These are phyloP conservation scores for Acridotheres tristis DNA, from an alignment of 2,797 vertebrate genomes.

Conservation along the genomic window DNA sequence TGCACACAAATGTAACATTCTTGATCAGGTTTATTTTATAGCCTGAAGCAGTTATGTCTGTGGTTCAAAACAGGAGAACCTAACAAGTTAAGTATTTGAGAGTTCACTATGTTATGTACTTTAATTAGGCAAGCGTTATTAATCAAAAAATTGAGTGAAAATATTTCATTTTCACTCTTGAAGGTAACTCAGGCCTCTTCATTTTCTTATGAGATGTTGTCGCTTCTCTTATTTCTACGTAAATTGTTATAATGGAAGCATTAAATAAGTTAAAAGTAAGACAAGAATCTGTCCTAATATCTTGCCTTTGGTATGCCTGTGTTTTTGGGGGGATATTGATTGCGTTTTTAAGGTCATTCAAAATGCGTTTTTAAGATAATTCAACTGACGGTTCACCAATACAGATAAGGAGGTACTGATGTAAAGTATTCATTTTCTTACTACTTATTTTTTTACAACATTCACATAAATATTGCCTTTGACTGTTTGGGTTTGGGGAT, in stretches of 20 bases:
- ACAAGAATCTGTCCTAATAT: neutral
- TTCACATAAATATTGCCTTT: neutral
- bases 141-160: neutral
- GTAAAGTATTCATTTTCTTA: neutral
- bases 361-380: neutral
- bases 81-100: neutral
- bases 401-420: neutral
- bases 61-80: neutral
- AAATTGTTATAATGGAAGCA: neutral
- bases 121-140: neutral
- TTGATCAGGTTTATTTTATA: neutral
- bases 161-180: neutral
- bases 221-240: neutral
- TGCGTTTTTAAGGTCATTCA: neutral
- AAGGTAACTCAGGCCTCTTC: neutral
- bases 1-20: neutral
- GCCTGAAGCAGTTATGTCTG: neutral
- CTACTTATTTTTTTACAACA: neutral
- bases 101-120: neutral
- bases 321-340: accelerated
- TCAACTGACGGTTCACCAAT: neutral
- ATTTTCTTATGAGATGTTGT: neutral
- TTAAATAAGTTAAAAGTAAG: neutral
- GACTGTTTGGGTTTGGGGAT: neutral
- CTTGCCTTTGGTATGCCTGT: neutral